Conservation (phyloP, 2,888 invertebrate species). For the Lordiphosa fenestrarum region DNA sequence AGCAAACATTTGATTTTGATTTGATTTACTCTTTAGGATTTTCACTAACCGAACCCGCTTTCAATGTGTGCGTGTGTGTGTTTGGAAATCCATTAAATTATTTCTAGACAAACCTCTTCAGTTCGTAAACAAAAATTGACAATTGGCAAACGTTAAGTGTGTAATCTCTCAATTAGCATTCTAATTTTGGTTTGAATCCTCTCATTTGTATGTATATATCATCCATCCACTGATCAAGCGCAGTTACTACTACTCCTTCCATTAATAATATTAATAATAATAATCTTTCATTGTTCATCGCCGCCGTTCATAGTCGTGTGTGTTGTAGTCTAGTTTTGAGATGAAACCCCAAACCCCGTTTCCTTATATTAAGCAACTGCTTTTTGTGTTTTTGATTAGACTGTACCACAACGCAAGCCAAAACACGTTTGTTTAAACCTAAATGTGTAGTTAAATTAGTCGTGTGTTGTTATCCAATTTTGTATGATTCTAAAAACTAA, state of each 20-base stretch:
- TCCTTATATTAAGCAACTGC: slow-evolving; percentile 18
- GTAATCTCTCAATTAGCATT: slow-evolving; percentile 40
- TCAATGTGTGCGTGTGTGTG: slow-evolving; percentile 12
- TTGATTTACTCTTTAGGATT: slow-evolving; percentile 21
- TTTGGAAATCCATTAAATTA: slow-evolving; percentile 12
- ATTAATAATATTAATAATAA: slow-evolving; percentile 16
- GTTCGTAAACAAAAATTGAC: slow-evolving; percentile 38
- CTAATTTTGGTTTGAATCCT: slow-evolving; percentile 33
- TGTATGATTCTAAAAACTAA: too few species aligned
- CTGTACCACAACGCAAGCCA: slow-evolving; percentile 17
- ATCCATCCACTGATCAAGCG: slow-evolving; percentile 2
- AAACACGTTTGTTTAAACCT: slow-evolving; percentile 35
- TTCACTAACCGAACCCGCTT: slow-evolving; percentile 25
- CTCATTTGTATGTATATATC: slow-evolving; percentile 12
- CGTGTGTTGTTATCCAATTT: slow-evolving; percentile 20
- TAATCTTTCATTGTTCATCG: slow-evolving; percentile 11
- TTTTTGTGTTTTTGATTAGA: slow-evolving; percentile 43
- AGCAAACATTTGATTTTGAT: slow-evolving; percentile 34
- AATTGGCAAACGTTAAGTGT: slow-evolving; percentile 49
- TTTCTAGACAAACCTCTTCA: slow-evolving; percentile 29
- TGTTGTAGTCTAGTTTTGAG: background rate
- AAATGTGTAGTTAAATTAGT: slow-evolving; percentile 61
- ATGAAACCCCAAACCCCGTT: background rate
- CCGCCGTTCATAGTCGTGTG: background rate
- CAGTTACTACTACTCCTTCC: background rate